Conservation (phyloP, 2,113 vertebrate species). For the Aleadryas rufinucha region DNA sequence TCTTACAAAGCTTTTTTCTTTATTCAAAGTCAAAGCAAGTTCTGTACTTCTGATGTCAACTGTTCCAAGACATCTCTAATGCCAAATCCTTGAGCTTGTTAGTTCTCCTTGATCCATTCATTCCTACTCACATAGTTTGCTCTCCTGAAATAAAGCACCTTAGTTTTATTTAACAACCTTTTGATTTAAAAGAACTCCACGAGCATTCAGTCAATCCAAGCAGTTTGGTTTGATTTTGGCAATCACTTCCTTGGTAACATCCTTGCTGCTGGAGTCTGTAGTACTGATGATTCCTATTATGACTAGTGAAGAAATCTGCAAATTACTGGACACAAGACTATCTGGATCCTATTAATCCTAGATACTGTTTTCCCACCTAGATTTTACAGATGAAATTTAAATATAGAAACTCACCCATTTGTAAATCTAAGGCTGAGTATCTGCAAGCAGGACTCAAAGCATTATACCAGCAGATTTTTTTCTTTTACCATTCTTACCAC, state of each 20-base stretch:
- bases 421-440: not conserved
- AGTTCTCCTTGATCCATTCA: rapidly evolving
- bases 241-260: not conserved
- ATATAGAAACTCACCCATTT: not conserved
- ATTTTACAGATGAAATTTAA: not conserved
- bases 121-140: not conserved
- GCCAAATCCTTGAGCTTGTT: not conserved
- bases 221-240: not conserved
- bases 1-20: not conserved
- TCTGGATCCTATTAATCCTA: not conserved
- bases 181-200: not conserved
- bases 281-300: not conserved
- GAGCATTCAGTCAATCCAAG: not conserved
- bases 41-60: not conserved
- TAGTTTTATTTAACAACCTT: not conserved
- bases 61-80: not conserved
- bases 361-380: not conserved
- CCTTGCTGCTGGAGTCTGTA: not conserved
- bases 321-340: not conserved
- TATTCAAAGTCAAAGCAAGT: not conserved
- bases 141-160: not conserved
- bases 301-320: not conserved
- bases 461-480: not conserved
- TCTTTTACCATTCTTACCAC: not conserved
- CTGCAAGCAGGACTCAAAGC: not conserved